Evolutionary conservation across 2,888 invertebrate species (phyloP).

Genomic region (Temnothorax unifasciatus): DNA sequence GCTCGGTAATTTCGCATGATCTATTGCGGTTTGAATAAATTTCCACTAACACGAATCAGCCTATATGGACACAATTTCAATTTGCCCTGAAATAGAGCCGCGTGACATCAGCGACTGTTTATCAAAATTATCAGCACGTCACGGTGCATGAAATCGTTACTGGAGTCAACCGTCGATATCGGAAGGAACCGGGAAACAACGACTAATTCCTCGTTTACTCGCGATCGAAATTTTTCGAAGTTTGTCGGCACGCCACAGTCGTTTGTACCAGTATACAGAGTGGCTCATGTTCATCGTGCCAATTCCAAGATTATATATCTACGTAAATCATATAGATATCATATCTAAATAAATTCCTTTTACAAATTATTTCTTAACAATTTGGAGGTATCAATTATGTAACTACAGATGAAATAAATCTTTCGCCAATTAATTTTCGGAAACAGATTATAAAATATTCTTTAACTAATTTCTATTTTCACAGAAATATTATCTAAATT

Average conservation of each 20-base stretch:
- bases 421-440: neutral
- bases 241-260: conserved; percentile 77
- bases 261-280: conserved; percentile 61
- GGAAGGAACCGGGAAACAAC: conserved; percentile 60
- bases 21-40: conserved; percentile 2
- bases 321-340: neutral
- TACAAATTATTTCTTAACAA: neutral
- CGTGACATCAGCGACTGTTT: conserved; percentile 12
- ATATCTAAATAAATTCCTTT: neutral
- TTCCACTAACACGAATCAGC: neutral
- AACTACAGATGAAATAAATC: neutral
- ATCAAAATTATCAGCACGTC: conserved; percentile 25
- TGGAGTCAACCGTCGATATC: conserved; percentile 73
- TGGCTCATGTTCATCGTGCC: neutral
- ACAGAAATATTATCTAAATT: neutral
- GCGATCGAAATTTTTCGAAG: conserved; percentile 72
- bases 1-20: neutral
- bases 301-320: neutral
- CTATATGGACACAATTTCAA: neutral
- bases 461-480: conserved; percentile 7
- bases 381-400: neutral
- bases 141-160: conserved; percentile 50
- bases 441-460: neutral
- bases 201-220: conserved; percentile 46
- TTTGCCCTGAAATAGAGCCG: neutral